phyloP scores from a whole-genome alignment of 2,888 invertebrate species.

The Malthinus seriepunctatus region DNA sequence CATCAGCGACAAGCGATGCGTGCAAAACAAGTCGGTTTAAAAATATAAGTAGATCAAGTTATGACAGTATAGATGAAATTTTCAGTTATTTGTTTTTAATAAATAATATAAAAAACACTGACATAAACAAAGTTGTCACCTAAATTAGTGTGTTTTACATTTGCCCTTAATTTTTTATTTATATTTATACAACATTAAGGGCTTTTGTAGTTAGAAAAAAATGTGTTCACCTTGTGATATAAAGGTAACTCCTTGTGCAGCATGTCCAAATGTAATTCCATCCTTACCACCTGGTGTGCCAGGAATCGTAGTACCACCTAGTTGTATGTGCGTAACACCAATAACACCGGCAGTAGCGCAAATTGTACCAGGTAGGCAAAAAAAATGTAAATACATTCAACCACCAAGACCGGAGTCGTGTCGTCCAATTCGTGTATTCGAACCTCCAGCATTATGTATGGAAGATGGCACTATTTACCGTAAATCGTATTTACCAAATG shows the following conservation, averaged over 20 bases:
- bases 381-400: slow-evolving; percentile 23
- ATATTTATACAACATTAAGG: no score
- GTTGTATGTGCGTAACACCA: slow-evolving; percentile 42
- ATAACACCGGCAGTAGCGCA: slow-evolving; percentile 33
- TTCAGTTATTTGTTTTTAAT: no score
- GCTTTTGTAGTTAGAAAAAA: no score
- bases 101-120: no score
- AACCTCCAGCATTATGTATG: slow-evolving; percentile 62
- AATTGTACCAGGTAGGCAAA: slow-evolving; percentile 11
- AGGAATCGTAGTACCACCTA: not conserved
- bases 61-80: no score
- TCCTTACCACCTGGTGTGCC: slow-evolving; percentile 28
- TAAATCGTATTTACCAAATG: slow-evolving; percentile 64
- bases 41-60: no score
- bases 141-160: no score
- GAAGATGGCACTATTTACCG: slow-evolving; percentile 68
- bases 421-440: slow-evolving; percentile 61
- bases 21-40: no score
- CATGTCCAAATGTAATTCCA: slow-evolving; percentile 14
- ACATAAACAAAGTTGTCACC: no score
- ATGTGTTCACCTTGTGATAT: not conserved
- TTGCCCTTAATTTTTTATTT: no score
- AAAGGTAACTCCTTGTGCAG: slow-evolving; percentile 4
- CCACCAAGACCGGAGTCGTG: slow-evolving; percentile 20
- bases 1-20: no score